Conservation (phyloP, 2,797 vertebrate species). For the Melanotaenia boesemani region DNA sequence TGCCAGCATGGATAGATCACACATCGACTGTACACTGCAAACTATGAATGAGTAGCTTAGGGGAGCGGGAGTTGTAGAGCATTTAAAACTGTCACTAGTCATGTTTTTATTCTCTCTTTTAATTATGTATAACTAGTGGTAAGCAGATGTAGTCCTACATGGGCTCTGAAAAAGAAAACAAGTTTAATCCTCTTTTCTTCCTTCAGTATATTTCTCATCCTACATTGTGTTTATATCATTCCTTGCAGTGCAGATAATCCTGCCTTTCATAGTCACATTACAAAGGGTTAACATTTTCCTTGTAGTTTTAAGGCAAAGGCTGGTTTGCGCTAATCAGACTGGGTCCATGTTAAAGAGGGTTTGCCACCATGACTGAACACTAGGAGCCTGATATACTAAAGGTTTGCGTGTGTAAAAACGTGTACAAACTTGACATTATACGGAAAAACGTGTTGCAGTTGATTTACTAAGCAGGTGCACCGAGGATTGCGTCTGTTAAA, state of each 20-base stretch:
- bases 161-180: constrained; percentile 37
- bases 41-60: constrained; percentile 18
- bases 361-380: background rate
- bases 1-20: constrained; percentile 25
- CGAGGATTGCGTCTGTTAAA: too few relatives aligned
- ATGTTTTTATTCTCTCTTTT: constrained; percentile 30
- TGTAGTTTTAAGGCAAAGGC: constrained; percentile 8
- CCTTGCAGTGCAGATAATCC: background rate
- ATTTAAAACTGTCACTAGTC: constrained; percentile 24
- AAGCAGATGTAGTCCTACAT: constrained; percentile 18
- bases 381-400: background rate
- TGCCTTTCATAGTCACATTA: background rate
- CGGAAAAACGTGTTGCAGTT: too few relatives aligned
- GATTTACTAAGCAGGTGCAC: too few relatives aligned
- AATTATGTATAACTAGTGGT: constrained; percentile 13
- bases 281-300: constrained; percentile 3
- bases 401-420: too few relatives aligned
- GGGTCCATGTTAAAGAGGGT: background rate
- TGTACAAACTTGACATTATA: too few relatives aligned
- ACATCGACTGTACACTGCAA: constrained; percentile 7
- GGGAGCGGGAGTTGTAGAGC: constrained; percentile 26
- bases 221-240: constrained; percentile 1
- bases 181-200: constrained; percentile 33
- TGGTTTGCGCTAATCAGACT: constrained; percentile 1
- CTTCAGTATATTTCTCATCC: background rate